Conservation (phyloP, 64 coral and sea anemone species). For the Montipora sp. region DNA sequence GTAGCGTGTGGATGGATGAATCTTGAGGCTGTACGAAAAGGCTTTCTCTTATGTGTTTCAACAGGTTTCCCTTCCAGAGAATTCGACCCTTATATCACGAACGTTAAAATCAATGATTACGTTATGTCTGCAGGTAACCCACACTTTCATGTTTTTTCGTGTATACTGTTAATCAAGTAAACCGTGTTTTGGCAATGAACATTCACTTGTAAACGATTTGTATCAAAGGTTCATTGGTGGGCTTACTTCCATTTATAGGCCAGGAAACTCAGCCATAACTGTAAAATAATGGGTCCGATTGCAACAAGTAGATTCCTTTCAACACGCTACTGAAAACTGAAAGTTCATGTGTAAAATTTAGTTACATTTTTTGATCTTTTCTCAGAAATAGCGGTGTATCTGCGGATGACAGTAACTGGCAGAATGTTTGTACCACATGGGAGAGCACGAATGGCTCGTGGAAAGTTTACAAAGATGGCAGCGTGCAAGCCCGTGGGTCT, state of each 20-base stretch:
- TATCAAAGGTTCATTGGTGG: too few relatives aligned
- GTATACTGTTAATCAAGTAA: background rate
- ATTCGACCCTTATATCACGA: constrained; percentile 36
- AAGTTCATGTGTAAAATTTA: too few relatives aligned
- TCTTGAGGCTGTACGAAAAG: too few relatives aligned
- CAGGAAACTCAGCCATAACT: too few relatives aligned
- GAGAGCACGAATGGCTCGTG: constrained; percentile 32
- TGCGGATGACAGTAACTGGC: constrained; percentile 51
- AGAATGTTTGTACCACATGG: constrained; percentile 58
- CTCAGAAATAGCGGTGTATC: background rate
- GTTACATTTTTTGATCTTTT: background rate
- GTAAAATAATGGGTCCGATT: too few relatives aligned
- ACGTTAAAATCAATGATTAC: constrained; percentile 36
- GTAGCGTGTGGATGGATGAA: too few relatives aligned
- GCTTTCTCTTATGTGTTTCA: background rate
- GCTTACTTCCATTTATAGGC: too few relatives aligned
- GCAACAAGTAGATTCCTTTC: too few relatives aligned
- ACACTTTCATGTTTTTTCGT: constrained; percentile 47
- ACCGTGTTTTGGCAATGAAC: background rate
- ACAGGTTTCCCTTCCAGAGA: background rate
- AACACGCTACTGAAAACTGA: too few relatives aligned
- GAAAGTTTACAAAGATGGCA: constrained; percentile 54
- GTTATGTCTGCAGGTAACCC: constrained; percentile 40
- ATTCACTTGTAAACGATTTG: too few relatives aligned
- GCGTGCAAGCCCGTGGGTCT: background rate